Evolutionary conservation across 2,113 vertebrate genomes (phyloP).

Genomic region (Pseudopodoces humilis): DNA sequence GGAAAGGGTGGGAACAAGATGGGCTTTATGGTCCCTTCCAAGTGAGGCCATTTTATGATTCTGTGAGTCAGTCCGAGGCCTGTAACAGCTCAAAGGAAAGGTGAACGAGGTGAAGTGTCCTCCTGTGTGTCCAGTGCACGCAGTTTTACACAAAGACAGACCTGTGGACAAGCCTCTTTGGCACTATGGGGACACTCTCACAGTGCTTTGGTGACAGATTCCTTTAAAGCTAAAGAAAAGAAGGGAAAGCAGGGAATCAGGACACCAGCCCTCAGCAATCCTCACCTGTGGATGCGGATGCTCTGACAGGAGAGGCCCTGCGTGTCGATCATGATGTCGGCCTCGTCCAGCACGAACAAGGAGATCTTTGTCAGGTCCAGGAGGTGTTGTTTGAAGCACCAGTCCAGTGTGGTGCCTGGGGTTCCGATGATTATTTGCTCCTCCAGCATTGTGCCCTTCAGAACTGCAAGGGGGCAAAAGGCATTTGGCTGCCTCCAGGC

Average conservation of each 20-base stretch:
- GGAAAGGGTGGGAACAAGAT: not conserved
- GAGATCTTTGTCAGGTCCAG: slow-evolving; percentile 61
- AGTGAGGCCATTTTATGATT: not conserved
- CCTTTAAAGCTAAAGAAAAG: not conserved
- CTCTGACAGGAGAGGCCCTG: slow-evolving; percentile 77
- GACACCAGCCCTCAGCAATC: fast-evolving
- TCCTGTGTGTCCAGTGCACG: fast-evolving
- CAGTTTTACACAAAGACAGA: not conserved
- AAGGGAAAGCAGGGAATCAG: not conserved
- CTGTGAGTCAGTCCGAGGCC: not conserved
- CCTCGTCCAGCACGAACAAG: slow-evolving; percentile 78
- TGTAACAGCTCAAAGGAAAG: not conserved
- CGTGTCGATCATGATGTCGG: slow-evolving; percentile 75
- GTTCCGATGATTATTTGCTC: slow-evolving; percentile 80
- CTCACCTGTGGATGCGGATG: slow-evolving; percentile 75
- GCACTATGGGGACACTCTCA: fast-evolving
- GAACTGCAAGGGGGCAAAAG: slow-evolving; percentile 22
- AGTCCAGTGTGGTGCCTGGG: slow-evolving; percentile 74
- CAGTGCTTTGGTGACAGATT: too few relatives aligned
- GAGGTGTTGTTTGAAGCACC: slow-evolving; percentile 75
- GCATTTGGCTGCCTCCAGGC: not conserved
- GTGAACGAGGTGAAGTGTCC: fast-evolving
- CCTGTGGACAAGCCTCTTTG: not conserved
- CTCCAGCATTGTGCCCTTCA: not conserved
- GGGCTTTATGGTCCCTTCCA: not conserved